phyloP scores from a whole-genome alignment of 23 tunicate genomes.

The Trididemnum nubilum region DNA sequence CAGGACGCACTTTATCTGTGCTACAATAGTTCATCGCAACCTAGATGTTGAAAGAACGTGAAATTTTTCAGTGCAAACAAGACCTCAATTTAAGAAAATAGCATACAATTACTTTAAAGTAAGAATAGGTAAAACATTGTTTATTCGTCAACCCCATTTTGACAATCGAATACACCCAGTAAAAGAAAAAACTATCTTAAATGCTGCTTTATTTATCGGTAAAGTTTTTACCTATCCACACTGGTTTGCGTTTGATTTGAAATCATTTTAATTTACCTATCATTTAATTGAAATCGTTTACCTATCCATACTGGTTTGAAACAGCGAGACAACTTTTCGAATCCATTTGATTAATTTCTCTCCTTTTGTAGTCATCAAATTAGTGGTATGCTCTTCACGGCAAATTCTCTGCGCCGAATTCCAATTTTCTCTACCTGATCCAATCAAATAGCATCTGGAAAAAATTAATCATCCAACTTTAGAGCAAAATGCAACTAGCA shows the following conservation, averaged over 20 bases:
- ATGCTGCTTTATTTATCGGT: background rate
- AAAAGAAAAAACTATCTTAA: background rate
- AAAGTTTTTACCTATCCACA: slow-evolving; percentile 38
- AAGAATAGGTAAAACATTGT: no score
- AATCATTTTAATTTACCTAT: no score
- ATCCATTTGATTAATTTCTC: slow-evolving; percentile 73
- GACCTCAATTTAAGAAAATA: no score
- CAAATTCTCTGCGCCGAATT: slow-evolving; percentile 72
- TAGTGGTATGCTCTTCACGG: slow-evolving; percentile 57
- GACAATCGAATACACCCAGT: background rate
- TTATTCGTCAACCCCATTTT: no score
- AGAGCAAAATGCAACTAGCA: no score
- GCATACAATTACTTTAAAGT: background rate
- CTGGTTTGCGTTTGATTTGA: no score
- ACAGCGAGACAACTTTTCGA: slow-evolving; percentile 44
- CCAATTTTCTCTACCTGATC: slow-evolving; percentile 49
- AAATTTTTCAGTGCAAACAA: no score
- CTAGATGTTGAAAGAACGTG: no score
- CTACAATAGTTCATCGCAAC: no score
- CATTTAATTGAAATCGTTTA: no score
- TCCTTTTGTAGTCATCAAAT: slow-evolving; percentile 50
- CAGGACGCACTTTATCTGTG: no score
- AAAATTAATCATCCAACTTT: no score
- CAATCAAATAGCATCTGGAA: slow-evolving; percentile 63
- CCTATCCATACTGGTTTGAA: slow-evolving; percentile 48